Percentiles rank a stretch among this genome's conserved stretches.
phyloP scores from a whole-genome alignment of 1,140 invertebrate genomes.

The Cydia pomonella region DNA sequence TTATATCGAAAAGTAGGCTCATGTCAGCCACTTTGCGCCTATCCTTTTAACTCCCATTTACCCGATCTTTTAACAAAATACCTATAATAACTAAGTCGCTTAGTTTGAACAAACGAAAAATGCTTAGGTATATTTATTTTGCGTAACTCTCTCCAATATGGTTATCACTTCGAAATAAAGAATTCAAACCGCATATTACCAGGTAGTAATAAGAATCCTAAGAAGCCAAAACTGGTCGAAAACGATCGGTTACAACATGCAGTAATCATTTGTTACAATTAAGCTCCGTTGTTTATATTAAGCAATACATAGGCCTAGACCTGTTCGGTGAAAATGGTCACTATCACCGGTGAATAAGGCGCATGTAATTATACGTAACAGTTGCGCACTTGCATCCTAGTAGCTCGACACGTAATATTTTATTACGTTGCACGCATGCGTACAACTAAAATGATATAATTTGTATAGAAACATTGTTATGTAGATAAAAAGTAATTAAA shows the following conservation, averaged over 20 bases:
- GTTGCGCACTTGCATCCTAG: constrained; percentile 23
- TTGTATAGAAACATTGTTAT: constrained; percentile 6
- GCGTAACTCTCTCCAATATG: background rate
- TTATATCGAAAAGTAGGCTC: no score
- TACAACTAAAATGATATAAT: background rate
- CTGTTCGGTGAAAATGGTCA: background rate
- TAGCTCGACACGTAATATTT: constrained; percentile 31
- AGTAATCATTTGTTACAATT: constrained; percentile 31
- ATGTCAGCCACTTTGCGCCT: no score
- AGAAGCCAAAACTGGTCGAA: constrained; percentile 20
- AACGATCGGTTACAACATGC: constrained; percentile 18
- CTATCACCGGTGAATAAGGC: constrained; percentile 7
- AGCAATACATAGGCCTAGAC: constrained; percentile 26
- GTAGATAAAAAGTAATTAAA: background rate
- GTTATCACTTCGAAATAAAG: background rate
- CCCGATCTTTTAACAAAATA: no score
- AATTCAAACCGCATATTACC: background rate
- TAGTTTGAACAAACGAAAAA: background rate
- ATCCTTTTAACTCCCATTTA: no score
- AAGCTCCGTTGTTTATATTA: constrained; percentile 32
- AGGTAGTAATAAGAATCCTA: background rate
- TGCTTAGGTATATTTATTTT: background rate
- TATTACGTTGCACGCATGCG: constrained; percentile 20
- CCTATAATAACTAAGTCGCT: no score
- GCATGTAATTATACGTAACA: constrained; percentile 16